Percentiles rank a stretch among this genome's conserved stretches.
Conservation (phyloP, 2,113 vertebrate genomes). For the Ivindomyrus marchei region DNA sequence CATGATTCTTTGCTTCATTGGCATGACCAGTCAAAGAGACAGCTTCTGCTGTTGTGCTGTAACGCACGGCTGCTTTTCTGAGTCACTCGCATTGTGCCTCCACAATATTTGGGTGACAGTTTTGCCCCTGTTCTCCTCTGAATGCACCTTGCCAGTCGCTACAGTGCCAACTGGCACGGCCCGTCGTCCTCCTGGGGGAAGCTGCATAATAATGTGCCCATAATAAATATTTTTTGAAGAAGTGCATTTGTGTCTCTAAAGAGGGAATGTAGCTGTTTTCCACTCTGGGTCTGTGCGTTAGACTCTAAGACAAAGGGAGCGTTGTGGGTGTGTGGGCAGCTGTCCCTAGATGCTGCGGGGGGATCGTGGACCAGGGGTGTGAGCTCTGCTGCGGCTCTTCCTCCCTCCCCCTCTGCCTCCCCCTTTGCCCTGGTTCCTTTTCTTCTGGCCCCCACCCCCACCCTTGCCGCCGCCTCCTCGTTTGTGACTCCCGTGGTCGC, state of each 20-base stretch:
- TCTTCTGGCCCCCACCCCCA: conserved; percentile 45
- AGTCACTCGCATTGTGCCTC: not conserved
- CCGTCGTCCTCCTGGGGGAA: not conserved
- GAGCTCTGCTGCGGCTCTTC: conserved; percentile 67
- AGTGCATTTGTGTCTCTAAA: not conserved
- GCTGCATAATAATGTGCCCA: not conserved
- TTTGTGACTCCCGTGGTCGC: conserved; percentile 44
- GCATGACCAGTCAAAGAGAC: not conserved
- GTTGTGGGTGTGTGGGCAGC: not conserved
- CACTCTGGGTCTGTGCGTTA: conserved; percentile 5
- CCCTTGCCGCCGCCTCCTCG: conserved; percentile 28
- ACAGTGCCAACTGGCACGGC: not conserved
- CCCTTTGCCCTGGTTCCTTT: conserved; percentile 45
- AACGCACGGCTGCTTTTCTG: not conserved
- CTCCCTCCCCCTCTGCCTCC: conserved; percentile 46
- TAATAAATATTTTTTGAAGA: conserved; percentile 2
- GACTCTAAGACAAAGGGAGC: not conserved
- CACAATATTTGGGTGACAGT: not conserved
- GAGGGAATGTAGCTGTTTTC: not conserved
- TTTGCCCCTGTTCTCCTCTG: not conserved
- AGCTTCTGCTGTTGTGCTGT: not conserved
- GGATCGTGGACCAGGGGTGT: conserved; percentile 47
- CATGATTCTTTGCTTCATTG: conserved; percentile 5
- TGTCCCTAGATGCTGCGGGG: conserved; percentile 56
- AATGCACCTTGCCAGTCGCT: not conserved